Conservation (phyloP, 2,797 vertebrate genomes). For the Acanthis flammea region DNA sequence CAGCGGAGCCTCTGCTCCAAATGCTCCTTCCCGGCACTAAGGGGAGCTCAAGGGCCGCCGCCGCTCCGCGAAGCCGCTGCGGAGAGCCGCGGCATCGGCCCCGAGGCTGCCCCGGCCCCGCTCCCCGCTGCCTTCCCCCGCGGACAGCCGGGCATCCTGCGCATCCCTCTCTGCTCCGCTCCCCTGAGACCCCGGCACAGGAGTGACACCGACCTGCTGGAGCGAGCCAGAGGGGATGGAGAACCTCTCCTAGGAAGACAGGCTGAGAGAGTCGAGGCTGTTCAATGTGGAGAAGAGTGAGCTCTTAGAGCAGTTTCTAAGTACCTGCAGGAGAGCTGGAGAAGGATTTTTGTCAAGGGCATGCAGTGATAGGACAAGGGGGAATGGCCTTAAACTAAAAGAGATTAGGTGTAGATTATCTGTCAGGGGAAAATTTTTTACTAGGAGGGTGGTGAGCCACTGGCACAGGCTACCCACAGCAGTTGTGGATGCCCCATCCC, state of each 20-base stretch:
- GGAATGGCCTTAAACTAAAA: neutral
- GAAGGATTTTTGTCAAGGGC: neutral
- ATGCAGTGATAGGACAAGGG: neutral
- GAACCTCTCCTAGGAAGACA: neutral
- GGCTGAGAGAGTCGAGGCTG: neutral
- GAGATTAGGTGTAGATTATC: neutral
- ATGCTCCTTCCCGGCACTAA: slow-evolving; percentile 35
- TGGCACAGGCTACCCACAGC: neutral
- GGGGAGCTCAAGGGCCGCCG: slow-evolving; percentile 59
- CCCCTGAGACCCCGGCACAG: neutral
- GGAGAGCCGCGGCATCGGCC: neutral
- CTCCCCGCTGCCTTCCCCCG: too few species aligned
- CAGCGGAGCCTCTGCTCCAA: fast-evolving
- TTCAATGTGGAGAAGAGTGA: neutral
- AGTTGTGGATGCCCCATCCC: neutral
- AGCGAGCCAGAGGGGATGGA: neutral
- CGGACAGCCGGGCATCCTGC: fast-evolving
- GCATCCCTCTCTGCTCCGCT: neutral
- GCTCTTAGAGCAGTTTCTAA: neutral
- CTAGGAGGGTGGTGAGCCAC: too few species aligned
- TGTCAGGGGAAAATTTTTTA: neutral
- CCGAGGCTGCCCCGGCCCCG: neutral
- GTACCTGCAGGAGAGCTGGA: neutral
- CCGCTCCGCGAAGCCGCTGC: neutral
- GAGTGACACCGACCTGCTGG: fast-evolving